phyloP scores from a whole-genome alignment of 2,888 invertebrate genomes.

The Eubasilissa splendida region DNA sequence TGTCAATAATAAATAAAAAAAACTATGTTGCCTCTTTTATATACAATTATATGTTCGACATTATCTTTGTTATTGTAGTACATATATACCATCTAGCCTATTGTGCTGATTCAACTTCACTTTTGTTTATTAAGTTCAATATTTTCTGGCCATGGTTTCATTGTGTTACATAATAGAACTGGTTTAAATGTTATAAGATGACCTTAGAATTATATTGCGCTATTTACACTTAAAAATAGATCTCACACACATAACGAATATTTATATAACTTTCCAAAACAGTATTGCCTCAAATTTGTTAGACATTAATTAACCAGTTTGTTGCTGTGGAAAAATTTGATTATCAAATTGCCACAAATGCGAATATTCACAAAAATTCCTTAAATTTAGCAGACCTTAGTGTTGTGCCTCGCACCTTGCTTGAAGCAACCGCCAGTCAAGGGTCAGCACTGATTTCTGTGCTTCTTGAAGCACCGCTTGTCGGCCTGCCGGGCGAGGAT shows the following conservation, averaged over 20 bases:
- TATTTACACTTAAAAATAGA: neutral
- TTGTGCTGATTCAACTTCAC: too few species aligned
- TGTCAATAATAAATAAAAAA: too few species aligned
- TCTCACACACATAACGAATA: neutral
- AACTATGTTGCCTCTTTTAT: too few species aligned
- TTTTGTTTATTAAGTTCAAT: too few species aligned
- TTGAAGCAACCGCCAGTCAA: neutral
- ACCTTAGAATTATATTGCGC: neutral
- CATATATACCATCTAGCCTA: too few species aligned
- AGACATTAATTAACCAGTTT: too few species aligned
- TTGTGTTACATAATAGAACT: neutral
- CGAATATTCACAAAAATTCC: neutral
- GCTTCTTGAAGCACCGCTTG: slow-evolving; percentile 93
- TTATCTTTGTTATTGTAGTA: too few species aligned
- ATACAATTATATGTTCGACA: too few species aligned
- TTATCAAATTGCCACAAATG: neutral
- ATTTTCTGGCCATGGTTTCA: neutral
- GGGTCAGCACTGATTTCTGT: slow-evolving; percentile 78
- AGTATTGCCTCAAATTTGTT: too few species aligned
- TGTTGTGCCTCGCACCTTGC: slow-evolving; percentile 10
- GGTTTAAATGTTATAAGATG: neutral
- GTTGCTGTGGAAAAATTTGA: neutral
- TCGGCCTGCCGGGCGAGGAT: slow-evolving; percentile 93
- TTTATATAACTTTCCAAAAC: neutral
- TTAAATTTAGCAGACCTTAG: neutral